Conservation (phyloP, 2,888 invertebrate genomes). For the Serrognathus titanus region DNA sequence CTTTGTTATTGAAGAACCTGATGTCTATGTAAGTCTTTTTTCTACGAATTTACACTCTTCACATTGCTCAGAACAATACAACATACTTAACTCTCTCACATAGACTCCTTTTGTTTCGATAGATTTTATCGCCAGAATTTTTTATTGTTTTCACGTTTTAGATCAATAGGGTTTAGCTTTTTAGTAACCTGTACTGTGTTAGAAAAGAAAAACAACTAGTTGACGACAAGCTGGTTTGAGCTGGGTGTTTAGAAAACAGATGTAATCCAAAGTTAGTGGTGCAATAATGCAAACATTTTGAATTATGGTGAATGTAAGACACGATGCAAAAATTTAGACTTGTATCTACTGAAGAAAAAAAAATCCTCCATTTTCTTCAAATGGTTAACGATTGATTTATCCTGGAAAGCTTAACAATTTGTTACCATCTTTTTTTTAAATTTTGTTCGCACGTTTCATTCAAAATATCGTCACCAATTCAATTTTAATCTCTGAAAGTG, state of each 20-base stretch:
- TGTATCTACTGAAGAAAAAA: background rate
- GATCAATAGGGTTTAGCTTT: slow-evolving; percentile 1
- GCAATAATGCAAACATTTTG: slow-evolving; percentile 14
- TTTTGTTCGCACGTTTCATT: too few species aligned
- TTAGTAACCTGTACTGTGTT: slow-evolving; percentile 39
- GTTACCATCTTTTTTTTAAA: too few species aligned
- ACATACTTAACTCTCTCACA: slow-evolving; percentile 4
- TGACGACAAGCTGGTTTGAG: slow-evolving; percentile 50
- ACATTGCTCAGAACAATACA: slow-evolving; percentile 9
- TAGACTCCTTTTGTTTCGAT: too few species aligned
- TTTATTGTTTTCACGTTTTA: slow-evolving; percentile 6
- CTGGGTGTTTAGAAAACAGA: slow-evolving; percentile 47
- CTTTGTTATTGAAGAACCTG: slow-evolving; percentile 17
- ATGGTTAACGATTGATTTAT: too few species aligned
- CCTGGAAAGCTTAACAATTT: too few species aligned
- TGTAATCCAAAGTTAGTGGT: slow-evolving; percentile 12
- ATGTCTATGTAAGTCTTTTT: slow-evolving; percentile 21
- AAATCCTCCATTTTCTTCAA: too few species aligned
- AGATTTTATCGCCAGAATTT: background rate
- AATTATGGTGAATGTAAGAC: slow-evolving; percentile 1
- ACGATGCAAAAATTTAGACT: slow-evolving; percentile 22
- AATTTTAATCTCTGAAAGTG: too few species aligned
- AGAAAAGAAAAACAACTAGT: slow-evolving; percentile 18
- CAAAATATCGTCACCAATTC: too few species aligned
- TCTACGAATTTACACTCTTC: slow-evolving; percentile 16